Conservation (phyloP, 2,888 invertebrate genomes). For the Operophtera brumata region DNA sequence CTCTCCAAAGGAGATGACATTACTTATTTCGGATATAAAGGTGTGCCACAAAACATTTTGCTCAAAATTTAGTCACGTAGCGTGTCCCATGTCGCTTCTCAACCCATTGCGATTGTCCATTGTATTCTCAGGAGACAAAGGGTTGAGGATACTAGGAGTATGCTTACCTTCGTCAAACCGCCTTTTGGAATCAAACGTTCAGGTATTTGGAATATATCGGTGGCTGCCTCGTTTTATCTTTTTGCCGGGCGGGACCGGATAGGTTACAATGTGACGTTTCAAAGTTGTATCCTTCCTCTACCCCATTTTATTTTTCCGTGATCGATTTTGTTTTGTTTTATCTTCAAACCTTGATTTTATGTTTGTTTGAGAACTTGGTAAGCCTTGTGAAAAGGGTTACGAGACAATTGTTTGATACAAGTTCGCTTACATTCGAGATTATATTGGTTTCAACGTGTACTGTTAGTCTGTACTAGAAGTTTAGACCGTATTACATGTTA, state of each 20-base stretch:
- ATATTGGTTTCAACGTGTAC: not conserved
- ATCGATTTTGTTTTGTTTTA: constrained; percentile 24
- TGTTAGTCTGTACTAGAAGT: not conserved
- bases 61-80: constrained; percentile 79
- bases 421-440: not conserved
- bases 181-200: constrained; percentile 66
- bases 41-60: constrained; percentile 70
- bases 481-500: not conserved
- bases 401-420: constrained; percentile 12
- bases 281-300: constrained; percentile 16
- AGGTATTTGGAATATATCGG: constrained; percentile 67
- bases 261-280: constrained; percentile 35
- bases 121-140: constrained; percentile 78
- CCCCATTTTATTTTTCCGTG: constrained; percentile 18
- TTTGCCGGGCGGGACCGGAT: constrained; percentile 26
- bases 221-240: constrained; percentile 37
- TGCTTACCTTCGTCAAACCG: constrained; percentile 74
- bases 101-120: constrained; percentile 75
- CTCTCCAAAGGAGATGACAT: constrained; percentile 64
- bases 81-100: constrained; percentile 75
- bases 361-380: constrained; percentile 21
- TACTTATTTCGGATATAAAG: constrained; percentile 65
- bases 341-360: constrained; percentile 25
- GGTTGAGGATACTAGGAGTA: constrained; percentile 67
- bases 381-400: constrained; percentile 16